phyloP scores from a whole-genome alignment of 2,888 invertebrate species.

The Kryphioiulus occultus region DNA sequence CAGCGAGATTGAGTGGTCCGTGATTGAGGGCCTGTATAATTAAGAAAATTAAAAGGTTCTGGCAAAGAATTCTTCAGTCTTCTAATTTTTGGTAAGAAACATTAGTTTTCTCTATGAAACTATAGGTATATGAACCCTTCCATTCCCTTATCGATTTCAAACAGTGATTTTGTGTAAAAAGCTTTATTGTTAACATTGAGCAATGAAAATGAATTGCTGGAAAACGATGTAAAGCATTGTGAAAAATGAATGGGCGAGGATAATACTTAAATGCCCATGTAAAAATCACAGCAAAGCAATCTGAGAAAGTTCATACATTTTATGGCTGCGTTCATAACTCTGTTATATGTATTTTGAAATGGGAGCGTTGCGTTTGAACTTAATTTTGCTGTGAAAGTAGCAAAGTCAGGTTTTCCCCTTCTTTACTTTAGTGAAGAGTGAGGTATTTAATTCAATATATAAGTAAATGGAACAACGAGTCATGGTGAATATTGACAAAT shows the following conservation, averaged over 20 bases:
- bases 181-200: conserved; percentile 11
- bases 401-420: too few relatives aligned
- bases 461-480: too few relatives aligned
- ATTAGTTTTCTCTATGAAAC: too few relatives aligned
- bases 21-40: background rate
- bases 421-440: too few relatives aligned
- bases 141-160: too few relatives aligned
- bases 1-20: conserved; percentile 56
- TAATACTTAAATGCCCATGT: background rate
- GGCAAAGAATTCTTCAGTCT: background rate
- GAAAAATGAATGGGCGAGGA: background rate
- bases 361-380: too few relatives aligned
- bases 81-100: background rate
- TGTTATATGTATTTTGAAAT: too few relatives aligned
- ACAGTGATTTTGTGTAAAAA: background rate
- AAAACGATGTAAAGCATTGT: background rate
- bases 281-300: conserved; percentile 31
- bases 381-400: too few relatives aligned
- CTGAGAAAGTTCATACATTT: background rate
- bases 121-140: too few relatives aligned
- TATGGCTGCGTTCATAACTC: background rate
- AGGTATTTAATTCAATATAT: too few relatives aligned
- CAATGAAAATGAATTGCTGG: background rate
- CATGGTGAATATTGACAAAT: too few relatives aligned
- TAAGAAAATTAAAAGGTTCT: background rate